These are phyloP conservation scores for Festucalex cinctus DNA, from an alignment of 2,113 vertebrate species.

Conservation along the genomic window DNA sequence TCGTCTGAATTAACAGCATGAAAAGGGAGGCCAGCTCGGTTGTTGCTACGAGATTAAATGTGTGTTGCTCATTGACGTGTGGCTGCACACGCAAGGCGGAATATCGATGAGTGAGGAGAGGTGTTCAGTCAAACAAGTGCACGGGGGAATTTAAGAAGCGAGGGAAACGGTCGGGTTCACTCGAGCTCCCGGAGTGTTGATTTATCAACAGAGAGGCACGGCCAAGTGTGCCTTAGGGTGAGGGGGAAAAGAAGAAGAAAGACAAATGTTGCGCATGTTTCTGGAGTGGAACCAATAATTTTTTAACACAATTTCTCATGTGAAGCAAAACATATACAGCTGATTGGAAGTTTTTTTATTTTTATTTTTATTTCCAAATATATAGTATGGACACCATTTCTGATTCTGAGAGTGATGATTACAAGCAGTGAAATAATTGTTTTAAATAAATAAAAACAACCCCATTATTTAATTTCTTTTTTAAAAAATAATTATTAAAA, in stretches of 20 bases:
- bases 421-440: no score
- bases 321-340: no score
- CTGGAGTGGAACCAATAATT: neutral
- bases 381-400: no score
- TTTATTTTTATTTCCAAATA: no score
- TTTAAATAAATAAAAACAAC: no score
- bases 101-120: conserved; percentile 43
- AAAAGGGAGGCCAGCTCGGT: conserved; percentile 17
- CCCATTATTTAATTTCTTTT: neutral
- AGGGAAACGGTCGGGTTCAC: conserved; percentile 13
- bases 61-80: conserved; percentile 23
- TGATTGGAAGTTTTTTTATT: no score
- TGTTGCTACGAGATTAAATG: conserved; percentile 40
- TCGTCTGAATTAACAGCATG: conserved; percentile 21
- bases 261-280: neutral
- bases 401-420: no score
- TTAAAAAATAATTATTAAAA: no score
- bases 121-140: conserved; percentile 32
- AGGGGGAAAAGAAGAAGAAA: neutral
- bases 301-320: neutral
- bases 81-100: conserved; percentile 29
- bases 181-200: neutral
- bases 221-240: neutral
- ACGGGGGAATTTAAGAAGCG: conserved; percentile 2
- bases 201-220: neutral